Base-by-base conservation (phyloP, 2,113 vertebrate species). In the Ciconia boyciana region DNA sequence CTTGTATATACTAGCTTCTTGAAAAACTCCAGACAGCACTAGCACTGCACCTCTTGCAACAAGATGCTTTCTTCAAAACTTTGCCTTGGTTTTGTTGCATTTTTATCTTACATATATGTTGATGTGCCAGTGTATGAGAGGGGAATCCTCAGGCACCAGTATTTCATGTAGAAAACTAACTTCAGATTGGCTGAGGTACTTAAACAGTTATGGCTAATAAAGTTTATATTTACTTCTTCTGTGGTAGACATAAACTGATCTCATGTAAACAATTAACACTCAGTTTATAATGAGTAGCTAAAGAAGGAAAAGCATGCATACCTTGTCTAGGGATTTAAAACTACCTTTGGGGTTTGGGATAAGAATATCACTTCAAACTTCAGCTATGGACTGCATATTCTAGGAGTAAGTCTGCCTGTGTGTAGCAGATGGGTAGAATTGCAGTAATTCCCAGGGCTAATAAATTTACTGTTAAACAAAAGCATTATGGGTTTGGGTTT, bases 381-480 rank as follows among this genome's bases (percentile, higher is more conserved):
- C 9, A 48, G 22, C 62, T 83, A 6, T 0, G 20, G 62, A 43
- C 54, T 55, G 41, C 52, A 69, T n/a, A 18, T 68, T 60, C 20
- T 69, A 61, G 48, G 44, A 84, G 17, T 82, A 41, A 70, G n/a
- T 83, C 29, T 81, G n/a, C 41, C 10, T 62, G 34, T 65, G 5
- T 58, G 41, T 70, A 74, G 65, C n/a, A 44, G 29, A 52, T 84
- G 49, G 43, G 41, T 82, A 70, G 44, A 58, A 85, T 6, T 79
- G 61, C 62, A 76, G 28, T 88, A 54, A 77, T 94, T 85, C 36
- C 61, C 41, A 44, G 57, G 24, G 16, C 28, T 76, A 97, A 96
- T 96, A 96, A 96, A 96, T 32, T 8, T 14, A 13, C 46, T 85
- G 21, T 72, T 87, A 49, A 86, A 75, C 14, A 76, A 93, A 91